phyloP scores from a whole-genome alignment of 2,888 invertebrate species.

The Marasmarcha lunaedactyla region DNA sequence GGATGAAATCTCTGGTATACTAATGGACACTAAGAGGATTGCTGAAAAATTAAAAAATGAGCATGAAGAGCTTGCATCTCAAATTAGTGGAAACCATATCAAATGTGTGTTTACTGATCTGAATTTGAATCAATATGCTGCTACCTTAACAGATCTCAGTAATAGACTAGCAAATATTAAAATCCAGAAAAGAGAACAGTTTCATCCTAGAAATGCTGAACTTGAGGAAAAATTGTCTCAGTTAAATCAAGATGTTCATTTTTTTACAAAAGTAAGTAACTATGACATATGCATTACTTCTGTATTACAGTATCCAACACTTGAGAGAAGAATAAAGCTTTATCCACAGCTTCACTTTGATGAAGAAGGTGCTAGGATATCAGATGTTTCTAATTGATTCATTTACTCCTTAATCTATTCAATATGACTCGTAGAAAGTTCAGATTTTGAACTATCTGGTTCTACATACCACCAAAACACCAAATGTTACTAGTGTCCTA shows the following conservation, averaged over 20 bases:
- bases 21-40: slow-evolving; percentile 38
- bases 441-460: too few relatives aligned
- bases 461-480: too few relatives aligned
- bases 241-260: slow-evolving; percentile 42
- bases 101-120: slow-evolving; percentile 12
- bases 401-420: too few relatives aligned
- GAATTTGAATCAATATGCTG: slow-evolving; percentile 39
- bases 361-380: too few relatives aligned
- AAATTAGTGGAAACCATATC: background rate
- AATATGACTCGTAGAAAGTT: too few relatives aligned
- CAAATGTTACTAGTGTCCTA: too few relatives aligned
- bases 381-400: too few relatives aligned
- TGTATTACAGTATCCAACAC: too few relatives aligned
- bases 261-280: slow-evolving; percentile 41
- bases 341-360: too few relatives aligned
- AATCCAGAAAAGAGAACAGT: slow-evolving; percentile 25
- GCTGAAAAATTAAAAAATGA: slow-evolving; percentile 38
- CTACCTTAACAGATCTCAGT: slow-evolving; percentile 39
- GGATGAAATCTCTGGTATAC: slow-evolving; percentile 37
- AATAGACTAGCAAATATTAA: slow-evolving; percentile 42
- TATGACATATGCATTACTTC: too few relatives aligned
- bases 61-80: background rate
- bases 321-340: too few relatives aligned
- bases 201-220: slow-evolving; percentile 28
- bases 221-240: slow-evolving; percentile 39